These are phyloP conservation scores for Morpho achilles DNA, from an alignment of 2,888 invertebrate species.

Conservation along the genomic window DNA sequence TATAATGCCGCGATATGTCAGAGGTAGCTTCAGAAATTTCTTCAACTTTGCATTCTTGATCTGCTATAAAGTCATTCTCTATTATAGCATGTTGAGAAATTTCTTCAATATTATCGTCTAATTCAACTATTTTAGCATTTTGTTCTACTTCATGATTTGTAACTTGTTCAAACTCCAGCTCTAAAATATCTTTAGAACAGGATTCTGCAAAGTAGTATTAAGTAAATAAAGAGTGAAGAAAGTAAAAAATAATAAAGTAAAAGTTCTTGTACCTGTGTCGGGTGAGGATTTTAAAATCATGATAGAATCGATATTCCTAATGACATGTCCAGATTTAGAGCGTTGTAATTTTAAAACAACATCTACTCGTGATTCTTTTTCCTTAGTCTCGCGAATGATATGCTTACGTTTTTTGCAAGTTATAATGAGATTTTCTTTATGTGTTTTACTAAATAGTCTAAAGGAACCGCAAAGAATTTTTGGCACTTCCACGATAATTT, in stretches of 20 bases:
- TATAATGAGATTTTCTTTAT: slow-evolving; percentile 51
- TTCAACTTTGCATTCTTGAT: background rate
- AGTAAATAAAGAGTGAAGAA: background rate
- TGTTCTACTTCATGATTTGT: slow-evolving; percentile 6
- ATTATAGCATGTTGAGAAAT: background rate
- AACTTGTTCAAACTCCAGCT: slow-evolving; percentile 7
- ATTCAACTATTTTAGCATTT: slow-evolving; percentile 14
- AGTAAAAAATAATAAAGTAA: background rate
- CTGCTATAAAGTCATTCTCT: background rate
- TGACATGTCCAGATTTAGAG: slow-evolving; percentile 48
- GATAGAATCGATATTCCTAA: slow-evolving; percentile 55
- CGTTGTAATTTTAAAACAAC: slow-evolving; percentile 52
- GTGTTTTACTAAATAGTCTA: slow-evolving; percentile 47
- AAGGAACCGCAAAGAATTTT: slow-evolving; percentile 54
- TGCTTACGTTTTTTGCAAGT: slow-evolving; percentile 45
- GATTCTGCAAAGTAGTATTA: slow-evolving; percentile 16
- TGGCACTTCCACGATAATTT: slow-evolving; percentile 59
- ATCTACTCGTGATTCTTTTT: slow-evolving; percentile 45
- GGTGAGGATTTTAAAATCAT: slow-evolving; percentile 45
- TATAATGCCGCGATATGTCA: background rate
- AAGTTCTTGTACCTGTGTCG: slow-evolving; percentile 29
- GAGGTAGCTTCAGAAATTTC: background rate
- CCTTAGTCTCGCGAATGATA: slow-evolving; percentile 13
- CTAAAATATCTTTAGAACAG: slow-evolving; percentile 2
- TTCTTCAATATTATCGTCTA: slow-evolving; percentile 11